Base-by-base conservation (phyloP, 2,888 invertebrate species). In the Amorpha juglandis region DNA sequence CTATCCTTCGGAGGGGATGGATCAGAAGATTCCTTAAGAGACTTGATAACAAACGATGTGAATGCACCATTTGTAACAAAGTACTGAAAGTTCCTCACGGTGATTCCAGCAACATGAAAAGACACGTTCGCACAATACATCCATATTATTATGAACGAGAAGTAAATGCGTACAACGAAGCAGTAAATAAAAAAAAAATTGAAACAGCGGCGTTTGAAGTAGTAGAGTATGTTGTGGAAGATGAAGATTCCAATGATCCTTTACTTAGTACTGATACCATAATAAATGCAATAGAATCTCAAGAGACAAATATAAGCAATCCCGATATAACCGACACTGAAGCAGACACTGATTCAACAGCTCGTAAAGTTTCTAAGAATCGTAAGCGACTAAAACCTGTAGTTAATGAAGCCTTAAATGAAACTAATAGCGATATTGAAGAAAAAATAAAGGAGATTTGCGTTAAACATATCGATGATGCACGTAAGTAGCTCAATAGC, bases 11-110 rank as follows among this genome's bases (percentile, higher is more conserved):
- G n/a, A 47, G 38, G 12, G 65, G 63, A 1, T 69, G 69, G 67
- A 45, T 67, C 9, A 64, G 47, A 50, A 48, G 63, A 27, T 69
- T 65, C 42, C 9, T 21, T 7, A 67, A 47, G 14, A 58, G 48
- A 53, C 47, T 64, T 47, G 63, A 42, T n/a, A 50, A 35, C 0
- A 12, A 50, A 42, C 35, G 16, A 3, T 67, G 52, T 48, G 21
- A 45, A 35, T 69, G 69, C 64, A 50, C 55, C 14, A 14, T 69
- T 33, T 69, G 69, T 48, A 47, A 47, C 33, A 55, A 63, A 62
- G 27, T 12, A 0, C 16, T 66, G 0, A 66, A 42, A 58, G 65
- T 63, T 47, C 19, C 33, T 12, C 0, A 0, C 2, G 62, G 51
- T n/a, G 58, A 62, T n/a, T 47, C 55, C 9, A 51, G 63, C 33